Evolutionary conservation across 2,888 invertebrate genomes (phyloP).

Genomic region (Belgica antarctica): DNA sequence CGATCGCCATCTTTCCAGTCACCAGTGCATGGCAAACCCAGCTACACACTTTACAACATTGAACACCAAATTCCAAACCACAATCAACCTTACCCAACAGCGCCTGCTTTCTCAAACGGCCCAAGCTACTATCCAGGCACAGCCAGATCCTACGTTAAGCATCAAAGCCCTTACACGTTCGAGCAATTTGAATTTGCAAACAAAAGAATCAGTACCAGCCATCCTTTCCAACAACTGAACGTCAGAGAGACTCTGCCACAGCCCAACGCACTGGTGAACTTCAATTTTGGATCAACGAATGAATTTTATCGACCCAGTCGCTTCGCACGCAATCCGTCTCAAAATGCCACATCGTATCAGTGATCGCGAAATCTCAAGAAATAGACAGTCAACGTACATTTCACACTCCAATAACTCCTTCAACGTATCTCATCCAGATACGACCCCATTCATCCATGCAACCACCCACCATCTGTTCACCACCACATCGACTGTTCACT

Average conservation of each 20-base stretch:
- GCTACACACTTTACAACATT: background rate
- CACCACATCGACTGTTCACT: background rate
- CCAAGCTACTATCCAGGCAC: background rate
- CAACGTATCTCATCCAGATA: background rate
- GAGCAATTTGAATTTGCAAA: conserved; percentile 24
- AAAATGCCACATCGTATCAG: conserved; percentile 20
- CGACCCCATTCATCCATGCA: conserved; percentile 10
- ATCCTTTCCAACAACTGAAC: conserved; percentile 30
- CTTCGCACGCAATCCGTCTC: conserved; percentile 3
- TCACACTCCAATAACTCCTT: background rate
- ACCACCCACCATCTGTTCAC: background rate
- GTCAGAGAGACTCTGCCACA: conserved; percentile 28
- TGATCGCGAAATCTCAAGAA: background rate
- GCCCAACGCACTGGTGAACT: background rate
- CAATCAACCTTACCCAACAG: background rate
- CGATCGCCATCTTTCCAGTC: background rate
- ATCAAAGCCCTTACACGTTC: conserved; percentile 28
- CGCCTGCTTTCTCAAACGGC: background rate
- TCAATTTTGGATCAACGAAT: background rate
- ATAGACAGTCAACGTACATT: background rate
- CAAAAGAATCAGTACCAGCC: background rate
- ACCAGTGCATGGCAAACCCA: too few relatives aligned
- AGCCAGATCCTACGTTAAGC: conserved; percentile 10
- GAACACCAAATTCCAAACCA: conserved; percentile 13
- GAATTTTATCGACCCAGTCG: conserved; percentile 22